Percentiles rank a stretch among this genome's conserved stretches.
Conservation (phyloP, 2,797 vertebrate genomes). For the Urocyon cinereoargenteus region DNA sequence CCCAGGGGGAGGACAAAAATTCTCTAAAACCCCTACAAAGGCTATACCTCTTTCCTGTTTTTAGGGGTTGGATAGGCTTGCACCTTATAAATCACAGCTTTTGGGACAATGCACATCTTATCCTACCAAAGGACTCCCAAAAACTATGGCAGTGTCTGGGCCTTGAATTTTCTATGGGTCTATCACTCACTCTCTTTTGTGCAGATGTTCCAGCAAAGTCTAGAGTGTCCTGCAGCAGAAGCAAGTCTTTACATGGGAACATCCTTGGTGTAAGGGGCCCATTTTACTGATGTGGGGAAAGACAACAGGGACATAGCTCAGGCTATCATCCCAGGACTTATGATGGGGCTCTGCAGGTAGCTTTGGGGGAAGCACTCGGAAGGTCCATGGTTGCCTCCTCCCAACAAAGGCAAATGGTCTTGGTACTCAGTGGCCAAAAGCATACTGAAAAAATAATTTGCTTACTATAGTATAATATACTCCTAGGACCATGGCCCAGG, state of each 20-base stretch:
- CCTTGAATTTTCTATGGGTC: not conserved
- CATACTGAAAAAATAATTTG: not conserved
- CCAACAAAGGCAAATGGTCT: not conserved
- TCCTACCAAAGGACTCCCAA: not conserved
- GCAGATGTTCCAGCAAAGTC: not conserved
- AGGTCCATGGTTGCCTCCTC: not conserved
- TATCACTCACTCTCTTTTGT: not conserved
- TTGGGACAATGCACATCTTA: not conserved
- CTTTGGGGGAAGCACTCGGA: not conserved
- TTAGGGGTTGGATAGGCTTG: not conserved
- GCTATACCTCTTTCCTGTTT: not conserved
- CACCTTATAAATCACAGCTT: not conserved
- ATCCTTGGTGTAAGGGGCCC: not conserved
- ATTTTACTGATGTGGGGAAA: not conserved
- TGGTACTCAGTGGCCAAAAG: not conserved
- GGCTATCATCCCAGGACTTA: not conserved
- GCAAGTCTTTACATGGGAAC: not conserved
- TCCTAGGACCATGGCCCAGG: not conserved
- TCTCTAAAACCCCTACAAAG: not conserved
- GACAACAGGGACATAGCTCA: not conserved
- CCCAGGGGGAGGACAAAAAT: not conserved
- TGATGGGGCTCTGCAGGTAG: not conserved
- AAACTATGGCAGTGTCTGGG: not conserved
- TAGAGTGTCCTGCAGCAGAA: not conserved
- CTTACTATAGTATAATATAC: not conserved